Percentiles rank a stretch among this genome's conserved stretches.
phyloP scores from a whole-genome alignment of 2,113 vertebrate species.

The Siphamia tubifer region DNA sequence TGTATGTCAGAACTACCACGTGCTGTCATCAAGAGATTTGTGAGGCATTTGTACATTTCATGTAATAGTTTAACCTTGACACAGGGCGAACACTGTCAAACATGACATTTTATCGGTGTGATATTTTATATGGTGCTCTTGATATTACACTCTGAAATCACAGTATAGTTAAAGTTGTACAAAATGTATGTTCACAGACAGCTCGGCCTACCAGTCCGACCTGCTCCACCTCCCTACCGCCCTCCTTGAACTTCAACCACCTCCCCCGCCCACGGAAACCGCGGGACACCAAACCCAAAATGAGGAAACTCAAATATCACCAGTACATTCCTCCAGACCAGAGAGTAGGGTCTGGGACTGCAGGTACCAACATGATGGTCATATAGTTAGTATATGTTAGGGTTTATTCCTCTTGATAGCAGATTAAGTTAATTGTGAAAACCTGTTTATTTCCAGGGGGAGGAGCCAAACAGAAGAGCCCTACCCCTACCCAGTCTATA shows the following conservation, averaged over 20 bases:
- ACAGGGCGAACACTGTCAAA: constrained; percentile 29
- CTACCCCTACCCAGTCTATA: constrained; percentile 62
- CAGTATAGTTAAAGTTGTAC: neutral
- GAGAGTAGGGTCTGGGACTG: constrained; percentile 72
- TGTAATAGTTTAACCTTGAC: constrained; percentile 51
- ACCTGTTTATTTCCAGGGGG: constrained; percentile 39
- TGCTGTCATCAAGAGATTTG: constrained; percentile 46
- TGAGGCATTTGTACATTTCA: constrained; percentile 40
- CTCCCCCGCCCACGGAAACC: constrained; percentile 69
- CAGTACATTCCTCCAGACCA: constrained; percentile 91
- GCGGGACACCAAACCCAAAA: constrained; percentile 83
- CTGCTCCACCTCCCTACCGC: constrained; percentile 52
- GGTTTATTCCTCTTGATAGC: neutral
- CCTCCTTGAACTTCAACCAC: constrained; percentile 55
- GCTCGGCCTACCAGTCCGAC: constrained; percentile 59
- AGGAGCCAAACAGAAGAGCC: constrained; percentile 76
- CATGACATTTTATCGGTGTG: constrained; percentile 9
- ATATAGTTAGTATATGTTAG: neutral
- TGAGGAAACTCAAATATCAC: constrained; percentile 89
- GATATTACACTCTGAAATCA: neutral
- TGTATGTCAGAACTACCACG: constrained; percentile 27
- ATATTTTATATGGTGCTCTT: neutral
- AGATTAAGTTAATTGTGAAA: neutral
- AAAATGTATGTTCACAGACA: constrained; percentile 63
- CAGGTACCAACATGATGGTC: constrained; percentile 40